Base-by-base conservation (phyloP, 2,888 invertebrate species). In the Biston stratarius region DNA sequence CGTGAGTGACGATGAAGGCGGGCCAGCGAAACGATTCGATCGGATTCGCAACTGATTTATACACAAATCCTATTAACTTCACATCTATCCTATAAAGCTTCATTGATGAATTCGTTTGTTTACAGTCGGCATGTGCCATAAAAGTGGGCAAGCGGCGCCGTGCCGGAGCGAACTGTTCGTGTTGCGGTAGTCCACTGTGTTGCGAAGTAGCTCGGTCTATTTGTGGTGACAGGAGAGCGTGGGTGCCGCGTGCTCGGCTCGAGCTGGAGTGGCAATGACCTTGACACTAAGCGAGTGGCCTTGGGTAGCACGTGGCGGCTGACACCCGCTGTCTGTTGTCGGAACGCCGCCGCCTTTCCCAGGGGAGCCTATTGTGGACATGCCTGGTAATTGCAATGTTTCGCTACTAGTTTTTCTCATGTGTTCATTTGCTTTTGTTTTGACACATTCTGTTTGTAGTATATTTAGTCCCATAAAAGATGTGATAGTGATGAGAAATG, bases 271-370 rank as follows among this genome's bases (percentile, higher is more conserved):
- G 92, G 92, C 92, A 92, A 91, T 92, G 92, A 92, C 94, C 94
- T 93, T 94, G 94, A 93, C 94, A 94, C 93, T 92, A 92, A 92
- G 92, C 92, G 92, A 93, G 89, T 92, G 93, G 92, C 93, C 92
- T 93, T 93, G 94, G 94, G 92, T 91, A 92, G 92, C 94, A 94
- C 94, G 94, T 93, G 94, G 92, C 92, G 74, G 91, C 94, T 92
- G 94, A 93, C 93, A 91, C 92, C 91, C 92, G 93, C 90, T 92
- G 91, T 91, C 93, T 93, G 92, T 92, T 91, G 93, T 92, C 91
- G 92, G 92, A 90, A 89, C 92, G 92, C 92, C 93, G 93, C 91
- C 91, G 93, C 91, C 92, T 93, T 93, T 92, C 93, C 94, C 94
- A 90, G 85, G 93, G 92, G 92, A 93, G 91, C 84, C 87, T 90